Base-by-base conservation (phyloP, 92 coral and sea anemone genomes). In the Umimayanthus chanpuru region DNA sequence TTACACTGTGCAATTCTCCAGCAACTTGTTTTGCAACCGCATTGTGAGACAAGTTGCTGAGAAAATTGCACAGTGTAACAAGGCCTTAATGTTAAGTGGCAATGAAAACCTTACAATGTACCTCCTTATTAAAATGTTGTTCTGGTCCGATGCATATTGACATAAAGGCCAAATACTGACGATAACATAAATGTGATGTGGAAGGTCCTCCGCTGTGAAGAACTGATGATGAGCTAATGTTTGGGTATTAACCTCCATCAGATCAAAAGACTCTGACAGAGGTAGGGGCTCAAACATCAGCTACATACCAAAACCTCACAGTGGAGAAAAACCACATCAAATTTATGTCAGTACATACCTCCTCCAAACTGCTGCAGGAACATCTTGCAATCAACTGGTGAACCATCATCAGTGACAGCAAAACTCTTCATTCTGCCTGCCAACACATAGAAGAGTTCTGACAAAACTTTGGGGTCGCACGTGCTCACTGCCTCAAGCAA, bases 311-410 rank as follows among this genome's bases (percentile, higher is more conserved):
- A 72, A 29, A 28, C 36, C 76, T 72, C 76, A 72, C 16, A 6
- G 20, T 9, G 40, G 76, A 72, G 9, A 10, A 72, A 72, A 72
- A 26, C 1, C 76, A 29, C 41, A 4, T 29, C 41, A 29, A 26
- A 36, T 36, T 68, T 36, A 21, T 72, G 40, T 72, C n/a, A 29
- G 56, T 76, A 76, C 23, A 56, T 81, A 81, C 85, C 73, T 81
- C 55, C 73, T 32, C 70, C 85, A 61, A 16, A 30, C 30, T 81
- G 85, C 73, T 81, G 85, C 14, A 30, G 67, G 26, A 61, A 58
- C 12, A 21, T 4, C 26, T 55, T 55, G 26, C 71, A 36, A 61
- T 56, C 14, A 7, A 18, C 68, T 39, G 40, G 73, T 9, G 49
- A 72, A 0, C 67, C 80, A 73, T 72, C 61, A 6, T 73, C 67